Conservation (phyloP, 1,140 invertebrate genomes). For the Drosophila sproati region DNA sequence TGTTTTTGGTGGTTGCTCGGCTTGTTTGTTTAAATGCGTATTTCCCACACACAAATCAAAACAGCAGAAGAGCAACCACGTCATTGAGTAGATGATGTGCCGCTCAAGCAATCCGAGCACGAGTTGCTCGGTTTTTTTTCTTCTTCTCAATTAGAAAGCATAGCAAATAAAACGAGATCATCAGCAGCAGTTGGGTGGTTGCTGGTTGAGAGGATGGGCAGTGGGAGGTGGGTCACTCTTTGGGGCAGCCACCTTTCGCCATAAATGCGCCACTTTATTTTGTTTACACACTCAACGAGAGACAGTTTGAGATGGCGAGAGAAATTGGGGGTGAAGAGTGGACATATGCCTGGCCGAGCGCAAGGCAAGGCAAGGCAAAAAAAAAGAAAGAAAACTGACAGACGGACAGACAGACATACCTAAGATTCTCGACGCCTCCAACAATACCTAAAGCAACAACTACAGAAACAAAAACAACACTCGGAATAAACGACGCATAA, state of each 20-base stretch:
- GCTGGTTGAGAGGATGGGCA: not conserved
- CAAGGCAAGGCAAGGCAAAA: conserved; percentile 10
- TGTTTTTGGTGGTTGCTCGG: conserved; percentile 35
- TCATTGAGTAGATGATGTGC: conserved; percentile 45
- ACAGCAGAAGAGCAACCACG: conserved; percentile 44
- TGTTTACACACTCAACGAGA: conserved; percentile 59
- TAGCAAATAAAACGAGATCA: conserved; percentile 50
- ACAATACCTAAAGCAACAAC: conserved; percentile 17
- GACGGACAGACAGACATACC: conserved; percentile 27
- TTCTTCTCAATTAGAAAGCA: conserved; percentile 78
- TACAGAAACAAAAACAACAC: not conserved
- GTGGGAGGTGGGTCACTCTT: not conserved
- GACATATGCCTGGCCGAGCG: conserved; percentile 10
- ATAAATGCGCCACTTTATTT: conserved; percentile 81
- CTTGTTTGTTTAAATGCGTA: conserved; percentile 46
- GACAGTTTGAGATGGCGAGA: not conserved
- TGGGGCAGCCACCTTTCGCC: conserved; percentile 66
- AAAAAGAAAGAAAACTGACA: not conserved
- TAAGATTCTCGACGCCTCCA: conserved; percentile 19
- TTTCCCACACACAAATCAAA: conserved; percentile 69
- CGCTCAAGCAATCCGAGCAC: conserved; percentile 65
- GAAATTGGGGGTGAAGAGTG: not conserved
- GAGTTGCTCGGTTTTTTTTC: conserved; percentile 64
- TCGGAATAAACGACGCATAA: conserved; percentile 58
- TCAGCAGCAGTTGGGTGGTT: conserved; percentile 13